Evolutionary conservation across 2,888 invertebrate species (phyloP).

Genomic region (Caenorhabditis virilis): DNA sequence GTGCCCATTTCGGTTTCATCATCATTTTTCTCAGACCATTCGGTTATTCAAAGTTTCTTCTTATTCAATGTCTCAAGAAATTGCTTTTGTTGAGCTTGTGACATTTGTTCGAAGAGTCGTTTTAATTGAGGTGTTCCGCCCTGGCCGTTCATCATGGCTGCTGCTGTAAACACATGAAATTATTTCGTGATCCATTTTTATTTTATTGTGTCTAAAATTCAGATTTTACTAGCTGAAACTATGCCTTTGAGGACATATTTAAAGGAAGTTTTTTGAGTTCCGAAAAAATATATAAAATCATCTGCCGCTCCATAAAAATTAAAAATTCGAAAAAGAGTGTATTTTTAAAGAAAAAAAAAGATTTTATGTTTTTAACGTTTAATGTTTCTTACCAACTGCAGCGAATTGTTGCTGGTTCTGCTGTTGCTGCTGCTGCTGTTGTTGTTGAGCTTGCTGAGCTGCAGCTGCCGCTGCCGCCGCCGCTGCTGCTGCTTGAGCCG

Average conservation of each 20-base stretch:
- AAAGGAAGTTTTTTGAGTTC: neutral
- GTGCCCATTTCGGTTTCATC: neutral
- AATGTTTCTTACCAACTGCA: slow-evolving; percentile 8
- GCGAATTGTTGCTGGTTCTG: slow-evolving; percentile 9
- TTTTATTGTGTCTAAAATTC: neutral
- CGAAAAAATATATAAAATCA: neutral
- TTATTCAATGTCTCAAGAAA: slow-evolving; percentile 10
- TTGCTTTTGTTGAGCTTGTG: slow-evolving; percentile 20
- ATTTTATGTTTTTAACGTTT: no score
- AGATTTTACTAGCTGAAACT: no score
- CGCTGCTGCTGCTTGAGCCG: slow-evolving; percentile 2
- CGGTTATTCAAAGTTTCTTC: no score
- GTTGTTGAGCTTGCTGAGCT: slow-evolving; percentile 10
- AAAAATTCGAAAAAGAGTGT: neutral
- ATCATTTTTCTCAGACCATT: neutral
- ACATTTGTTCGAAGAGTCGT: slow-evolving; percentile 8
- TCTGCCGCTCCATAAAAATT: no score
- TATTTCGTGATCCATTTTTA: neutral
- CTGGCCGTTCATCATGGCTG: slow-evolving; percentile 4
- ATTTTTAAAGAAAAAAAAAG: slow-evolving; percentile 7
- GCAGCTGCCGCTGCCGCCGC: neutral
- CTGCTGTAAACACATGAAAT: no score
- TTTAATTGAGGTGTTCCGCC: slow-evolving; percentile 13
- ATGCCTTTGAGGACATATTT: neutral
- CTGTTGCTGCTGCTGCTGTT: neutral